These are phyloP conservation scores for Carcharodon carcharias DNA, from an alignment of 2,797 vertebrate species.

Conservation along the genomic window DNA sequence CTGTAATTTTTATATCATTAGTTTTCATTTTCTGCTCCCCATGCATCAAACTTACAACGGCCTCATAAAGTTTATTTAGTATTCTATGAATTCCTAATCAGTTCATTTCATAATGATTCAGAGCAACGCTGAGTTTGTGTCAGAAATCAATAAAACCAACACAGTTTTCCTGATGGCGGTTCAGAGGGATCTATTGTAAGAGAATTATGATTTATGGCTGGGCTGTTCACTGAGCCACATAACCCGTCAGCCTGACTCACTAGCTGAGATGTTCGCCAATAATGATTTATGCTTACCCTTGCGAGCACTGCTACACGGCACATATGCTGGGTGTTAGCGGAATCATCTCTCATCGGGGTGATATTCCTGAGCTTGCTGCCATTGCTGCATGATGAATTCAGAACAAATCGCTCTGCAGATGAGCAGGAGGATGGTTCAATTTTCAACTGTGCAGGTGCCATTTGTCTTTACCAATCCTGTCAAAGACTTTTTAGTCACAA, in stretches of 20 bases:
- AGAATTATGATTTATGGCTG: constrained; percentile 99
- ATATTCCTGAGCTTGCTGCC: constrained; percentile 5
- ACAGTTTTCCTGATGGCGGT: constrained; percentile 85
- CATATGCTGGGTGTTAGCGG: constrained; percentile 39
- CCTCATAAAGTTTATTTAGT: constrained; percentile 96
- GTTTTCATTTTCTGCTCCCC: constrained; percentile 78
- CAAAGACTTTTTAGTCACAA: constrained; percentile 45
- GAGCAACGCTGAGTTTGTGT: constrained; percentile 62
- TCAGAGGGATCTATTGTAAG: constrained; percentile 77
- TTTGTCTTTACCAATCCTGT: constrained; percentile 66
- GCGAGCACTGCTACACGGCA: constrained; percentile 46
- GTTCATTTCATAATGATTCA: constrained; percentile 98
- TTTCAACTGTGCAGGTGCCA: constrained; percentile 60
- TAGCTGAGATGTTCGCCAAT: constrained; percentile 93
- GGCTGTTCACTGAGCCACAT: constrained; percentile 71
- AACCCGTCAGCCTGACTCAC: constrained; percentile 75
- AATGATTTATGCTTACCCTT: constrained; percentile 91
- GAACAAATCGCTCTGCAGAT: constrained; percentile 54
- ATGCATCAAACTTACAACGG: constrained; percentile 77
- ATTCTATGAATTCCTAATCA: constrained; percentile 98
- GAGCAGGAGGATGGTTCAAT: constrained; percentile 62
- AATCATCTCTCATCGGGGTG: constrained; percentile 40
- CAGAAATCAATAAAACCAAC: constrained; percentile 96
- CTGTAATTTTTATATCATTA: constrained; percentile 98
- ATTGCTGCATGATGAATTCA: constrained; percentile 56